Evolutionary conservation across 1,140 invertebrate species (phyloP).

Genomic region (Drosophila sechellia): DNA sequence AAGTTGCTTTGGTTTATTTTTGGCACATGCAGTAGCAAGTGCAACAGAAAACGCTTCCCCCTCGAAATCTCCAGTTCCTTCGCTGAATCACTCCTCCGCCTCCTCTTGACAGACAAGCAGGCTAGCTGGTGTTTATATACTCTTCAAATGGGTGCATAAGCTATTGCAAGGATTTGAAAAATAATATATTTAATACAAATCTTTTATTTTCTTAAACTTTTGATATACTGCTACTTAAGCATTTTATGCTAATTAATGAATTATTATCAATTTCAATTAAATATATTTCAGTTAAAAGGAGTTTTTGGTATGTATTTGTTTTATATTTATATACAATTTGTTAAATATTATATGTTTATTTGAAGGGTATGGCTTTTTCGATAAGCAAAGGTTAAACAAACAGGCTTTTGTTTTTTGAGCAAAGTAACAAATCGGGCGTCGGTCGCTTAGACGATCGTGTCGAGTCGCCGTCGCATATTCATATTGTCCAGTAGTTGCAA

Average conservation of each 20-base stretch:
- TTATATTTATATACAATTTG: neutral
- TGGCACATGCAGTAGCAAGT: constrained; percentile 17
- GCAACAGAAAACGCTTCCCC: neutral
- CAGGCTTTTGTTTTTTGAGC: constrained; percentile 13
- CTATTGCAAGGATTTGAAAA: neutral
- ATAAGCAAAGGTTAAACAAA: neutral
- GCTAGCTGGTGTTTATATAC: constrained; percentile 11
- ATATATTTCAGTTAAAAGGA: too few species aligned
- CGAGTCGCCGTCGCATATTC: constrained; percentile 37
- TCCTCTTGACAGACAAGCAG: constrained; percentile 21
- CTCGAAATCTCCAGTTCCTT: constrained; percentile 19
- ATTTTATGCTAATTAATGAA: too few species aligned
- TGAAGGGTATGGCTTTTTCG: constrained; percentile 1
- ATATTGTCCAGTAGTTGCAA: constrained; percentile 52
- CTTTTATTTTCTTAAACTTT: too few species aligned
- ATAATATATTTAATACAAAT: too few species aligned
- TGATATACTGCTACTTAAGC: too few species aligned
- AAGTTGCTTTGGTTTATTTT: constrained; percentile 9
- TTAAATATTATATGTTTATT: neutral
- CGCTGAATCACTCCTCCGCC: constrained; percentile 12
- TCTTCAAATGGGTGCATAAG: neutral
- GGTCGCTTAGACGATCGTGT: constrained; percentile 27
- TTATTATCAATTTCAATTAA: too few species aligned
- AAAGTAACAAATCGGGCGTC: constrained; percentile 44
- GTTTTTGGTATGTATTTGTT: too few species aligned